Percentiles rank a stretch among this genome's conserved stretches.
Conservation (phyloP, 2,797 vertebrate genomes). For the Podarcis siculus region DNA sequence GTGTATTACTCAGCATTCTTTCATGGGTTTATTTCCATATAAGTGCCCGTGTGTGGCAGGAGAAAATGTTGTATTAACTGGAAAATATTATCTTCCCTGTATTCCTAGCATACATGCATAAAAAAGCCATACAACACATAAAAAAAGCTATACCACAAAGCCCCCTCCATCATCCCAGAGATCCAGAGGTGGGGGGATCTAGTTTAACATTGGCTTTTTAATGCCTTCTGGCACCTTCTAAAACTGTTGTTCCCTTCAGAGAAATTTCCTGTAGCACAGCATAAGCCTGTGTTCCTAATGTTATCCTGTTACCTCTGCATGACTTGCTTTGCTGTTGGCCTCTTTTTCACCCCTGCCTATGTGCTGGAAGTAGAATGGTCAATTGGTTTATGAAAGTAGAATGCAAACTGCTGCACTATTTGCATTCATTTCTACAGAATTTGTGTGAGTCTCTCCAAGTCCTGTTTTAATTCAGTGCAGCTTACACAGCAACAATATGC, state of each 20-base stretch:
- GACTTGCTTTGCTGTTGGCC: conserved; percentile 35
- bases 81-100: neutral
- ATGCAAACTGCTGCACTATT: neutral
- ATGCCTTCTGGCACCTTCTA: conserved; percentile 22
- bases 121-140: neutral
- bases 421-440: conserved; percentile 3
- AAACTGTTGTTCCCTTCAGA: conserved; percentile 22
- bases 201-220: neutral
- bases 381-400: conserved; percentile 17
- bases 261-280: conserved; percentile 15
- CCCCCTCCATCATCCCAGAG: neutral
- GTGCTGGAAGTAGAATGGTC: conserved; percentile 18
- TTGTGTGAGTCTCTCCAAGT: conserved; percentile 1
- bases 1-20: conserved; percentile 22
- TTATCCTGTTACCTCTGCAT: conserved; percentile 44
- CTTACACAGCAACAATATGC: neutral
- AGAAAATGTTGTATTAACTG: neutral
- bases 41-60: conserved; percentile 11
- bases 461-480: conserved; percentile 2
- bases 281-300: conserved; percentile 32
- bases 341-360: conserved; percentile 32
- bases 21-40: conserved; percentile 31
- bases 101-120: neutral
- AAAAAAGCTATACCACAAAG: neutral
- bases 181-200: neutral